Evolutionary conservation across 2,113 vertebrate genomes (phyloP).

Genomic region (Limanda limanda): DNA sequence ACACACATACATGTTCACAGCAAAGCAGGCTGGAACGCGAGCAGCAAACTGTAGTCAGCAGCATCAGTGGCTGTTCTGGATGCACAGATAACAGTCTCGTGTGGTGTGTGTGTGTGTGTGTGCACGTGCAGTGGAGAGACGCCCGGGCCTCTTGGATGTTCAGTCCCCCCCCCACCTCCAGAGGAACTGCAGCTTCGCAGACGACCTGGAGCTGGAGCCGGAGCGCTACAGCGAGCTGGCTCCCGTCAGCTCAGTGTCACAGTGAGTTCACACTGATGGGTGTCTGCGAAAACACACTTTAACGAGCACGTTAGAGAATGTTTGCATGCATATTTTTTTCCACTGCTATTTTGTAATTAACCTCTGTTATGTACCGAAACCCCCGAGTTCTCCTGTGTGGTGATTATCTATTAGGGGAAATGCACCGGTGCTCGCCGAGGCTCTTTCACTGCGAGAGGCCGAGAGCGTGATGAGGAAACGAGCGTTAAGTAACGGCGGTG

Average conservation of each 20-base stretch:
- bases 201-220: conserved; percentile 70
- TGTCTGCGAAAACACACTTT: background rate
- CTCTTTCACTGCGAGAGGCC: conserved; percentile 39
- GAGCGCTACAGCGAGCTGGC: conserved; percentile 55
- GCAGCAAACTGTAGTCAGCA: too few relatives aligned
- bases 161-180: conserved; percentile 29
- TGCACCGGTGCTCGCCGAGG: conserved; percentile 33
- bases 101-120: conserved; percentile 9
- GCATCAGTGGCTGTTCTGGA: background rate
- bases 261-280: conserved; percentile 61
- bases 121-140: conserved; percentile 48
- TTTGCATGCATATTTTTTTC: conserved; percentile 22
- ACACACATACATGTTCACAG: too few relatives aligned
- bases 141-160: conserved; percentile 52
- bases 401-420: conserved; percentile 73
- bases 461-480: conserved; percentile 50
- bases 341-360: conserved; percentile 42
- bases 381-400: conserved; percentile 22
- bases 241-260: conserved; percentile 58
- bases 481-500: conserved; percentile 63
- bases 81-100: background rate
- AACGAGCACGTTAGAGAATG: conserved; percentile 31
- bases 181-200: conserved; percentile 69
- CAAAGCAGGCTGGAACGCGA: too few relatives aligned
- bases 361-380: conserved; percentile 32